phyloP scores from a whole-genome alignment of 2,888 invertebrate species.

The Ditylenchus weischeri region DNA sequence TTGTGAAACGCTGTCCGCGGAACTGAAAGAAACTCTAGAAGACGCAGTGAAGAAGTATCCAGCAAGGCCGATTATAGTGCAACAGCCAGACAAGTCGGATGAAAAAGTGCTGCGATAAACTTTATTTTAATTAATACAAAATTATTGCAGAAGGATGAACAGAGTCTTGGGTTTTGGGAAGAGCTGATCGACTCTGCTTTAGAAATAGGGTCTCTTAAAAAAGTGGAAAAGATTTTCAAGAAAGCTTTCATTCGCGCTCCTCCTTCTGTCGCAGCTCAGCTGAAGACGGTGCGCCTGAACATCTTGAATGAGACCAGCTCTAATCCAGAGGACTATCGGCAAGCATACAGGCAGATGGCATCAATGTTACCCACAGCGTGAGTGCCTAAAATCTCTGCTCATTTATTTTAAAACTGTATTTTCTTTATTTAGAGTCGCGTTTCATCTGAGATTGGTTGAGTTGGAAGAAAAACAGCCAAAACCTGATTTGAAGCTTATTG shows the following conservation, averaged over 20 bases:
- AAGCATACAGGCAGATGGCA: slow-evolving; percentile 10
- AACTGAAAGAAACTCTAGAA: background rate
- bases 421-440: background rate
- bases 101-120: too few relatives aligned
- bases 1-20: background rate
- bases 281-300: slow-evolving; percentile 13
- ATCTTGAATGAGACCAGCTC: background rate
- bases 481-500: background rate
- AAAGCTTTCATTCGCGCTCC: slow-evolving; percentile 7
- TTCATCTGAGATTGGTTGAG: slow-evolving; percentile 13
- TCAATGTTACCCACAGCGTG: slow-evolving; percentile 3
- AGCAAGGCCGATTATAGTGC: too few relatives aligned
- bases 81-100: too few relatives aligned
- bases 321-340: background rate
- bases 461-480: slow-evolving; percentile 4
- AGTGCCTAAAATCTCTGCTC: background rate
- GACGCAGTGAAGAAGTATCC: background rate
- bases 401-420: background rate
- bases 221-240: slow-evolving; percentile 9
- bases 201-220: background rate
- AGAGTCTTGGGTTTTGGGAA: background rate
- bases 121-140: too few relatives aligned
- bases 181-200: background rate
- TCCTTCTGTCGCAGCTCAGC: slow-evolving; percentile 3
- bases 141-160: background rate